Evolutionary conservation across 1,140 invertebrate species (phyloP).

Genomic region (Drosophila ambigua): DNA sequence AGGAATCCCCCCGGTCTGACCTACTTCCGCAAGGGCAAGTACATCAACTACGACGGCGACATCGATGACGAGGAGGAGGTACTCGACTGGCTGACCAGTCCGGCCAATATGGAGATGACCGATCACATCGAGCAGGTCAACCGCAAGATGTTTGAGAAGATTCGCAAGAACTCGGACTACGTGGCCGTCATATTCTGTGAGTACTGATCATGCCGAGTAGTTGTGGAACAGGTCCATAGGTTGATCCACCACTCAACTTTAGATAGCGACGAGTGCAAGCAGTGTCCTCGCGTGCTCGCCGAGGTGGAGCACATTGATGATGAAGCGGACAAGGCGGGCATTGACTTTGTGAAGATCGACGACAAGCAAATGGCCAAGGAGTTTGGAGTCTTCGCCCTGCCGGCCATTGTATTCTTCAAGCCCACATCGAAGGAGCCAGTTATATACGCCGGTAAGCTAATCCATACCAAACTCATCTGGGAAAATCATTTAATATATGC

Average conservation of each 20-base stretch:
- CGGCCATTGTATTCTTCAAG: constrained; percentile 95
- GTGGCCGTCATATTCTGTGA: constrained; percentile 98
- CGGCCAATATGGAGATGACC: constrained; percentile 96
- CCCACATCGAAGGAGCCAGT: constrained; percentile 94
- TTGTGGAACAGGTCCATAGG: too few species aligned
- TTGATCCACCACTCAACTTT: constrained; percentile 11
- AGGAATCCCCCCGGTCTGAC: constrained; percentile 95
- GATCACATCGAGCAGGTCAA: constrained; percentile 97
- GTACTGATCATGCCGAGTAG: constrained; percentile 75
- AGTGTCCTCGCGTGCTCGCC: constrained; percentile 93
- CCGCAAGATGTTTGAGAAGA: constrained; percentile 96
- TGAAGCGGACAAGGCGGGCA: constrained; percentile 95
- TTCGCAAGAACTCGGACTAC: constrained; percentile 94
- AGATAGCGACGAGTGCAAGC: constrained; percentile 97
- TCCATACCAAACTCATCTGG: neutral
- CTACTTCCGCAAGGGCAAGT: constrained; percentile 95
- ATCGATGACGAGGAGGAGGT: constrained; percentile 97
- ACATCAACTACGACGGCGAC: constrained; percentile 96
- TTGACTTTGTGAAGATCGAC: constrained; percentile 96
- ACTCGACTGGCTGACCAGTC: constrained; percentile 96
- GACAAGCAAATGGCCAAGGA: constrained; percentile 94
- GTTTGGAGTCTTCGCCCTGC: constrained; percentile 93
- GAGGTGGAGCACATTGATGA: constrained; percentile 98
- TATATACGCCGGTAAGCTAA: constrained; percentile 92
- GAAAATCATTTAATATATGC: constrained; percentile 3